Base-by-base conservation (phyloP, 1,140 invertebrate genomes). In the Ylistrum balloti region DNA sequence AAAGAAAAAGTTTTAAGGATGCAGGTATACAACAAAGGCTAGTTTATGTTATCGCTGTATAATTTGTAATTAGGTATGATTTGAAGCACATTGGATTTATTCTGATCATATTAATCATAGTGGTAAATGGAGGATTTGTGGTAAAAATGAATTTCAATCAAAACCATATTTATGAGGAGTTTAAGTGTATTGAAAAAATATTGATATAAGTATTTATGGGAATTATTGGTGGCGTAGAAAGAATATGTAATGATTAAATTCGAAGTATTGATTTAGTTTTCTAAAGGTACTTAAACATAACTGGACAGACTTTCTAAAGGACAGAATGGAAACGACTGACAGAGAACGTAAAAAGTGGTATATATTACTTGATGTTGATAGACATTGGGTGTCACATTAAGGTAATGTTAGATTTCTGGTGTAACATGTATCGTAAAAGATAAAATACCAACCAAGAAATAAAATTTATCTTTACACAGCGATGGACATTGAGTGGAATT, bases 401-500 rank as follows among this genome's bases (percentile, higher is more conserved):
- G 17, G 56, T 74, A 74, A 74, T 74, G 56, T 28, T 74, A 74
- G 56, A 74, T 74, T 74, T 74, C 56, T 11, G 56, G 56, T 74
- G 56, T 74, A 74, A 74, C n/a, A 74, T 74, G 56, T 74, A 74
- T 74, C 22, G 56, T 74, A 28, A 74, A 74, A 74, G 56, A 74
- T 74, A 74, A 74, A 74, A 74, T 28, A 74, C 22, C 22, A 74
- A 74, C 22, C 56, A 74, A 74, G 56, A 74, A 74, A 74, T 74
- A 74, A 74, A 74, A n/a, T 74, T 74, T 74, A 74, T 74, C 56
- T 74, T 74, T 74, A 74, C 56, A 74, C 56, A 74, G 56, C n/a
- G 56, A 74, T 74, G 56, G 56, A 74, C 56, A 74, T 74, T 74
- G 56, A 74, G 56, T 74, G 22, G 56, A 1, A 74, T 74, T 74